Base-by-base conservation (phyloP, 2,888 invertebrate genomes). In the Ophion obscuratus region DNA sequence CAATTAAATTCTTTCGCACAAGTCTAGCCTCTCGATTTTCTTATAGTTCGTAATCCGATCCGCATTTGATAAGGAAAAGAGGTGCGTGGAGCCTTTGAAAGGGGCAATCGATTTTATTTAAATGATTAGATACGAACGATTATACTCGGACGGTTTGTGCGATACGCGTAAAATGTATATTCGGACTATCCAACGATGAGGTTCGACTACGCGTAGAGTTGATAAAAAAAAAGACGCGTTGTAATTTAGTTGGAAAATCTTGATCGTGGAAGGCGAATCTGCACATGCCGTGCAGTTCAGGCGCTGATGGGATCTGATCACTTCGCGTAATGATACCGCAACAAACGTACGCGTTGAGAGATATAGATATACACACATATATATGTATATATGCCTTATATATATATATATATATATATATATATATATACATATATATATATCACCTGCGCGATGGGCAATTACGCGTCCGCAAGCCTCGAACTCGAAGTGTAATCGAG, bases 211-310 rank as follows among this genome's bases (percentile, higher is more conserved):
- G 31, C 1, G 47, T 14, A 47, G 20, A 61, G 1, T 36, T 36
- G 24, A 36, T 61, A 24, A 61, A 74, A 61, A 61, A 17, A 74
- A 61, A 31, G 61, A 36, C 20, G 66, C 47, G 44, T 76, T 64
- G 80, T 80, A 84, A 84, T 84, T 84, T 80, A 61, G 57, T 64
- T 10, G 71, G 84, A 47, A 80, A 76, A 76, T 2, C 73, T 67
- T 61, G 78, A 78, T 80, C 84, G 47, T 59, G 80, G 31, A 47
- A 71, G 66, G 66, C 20, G 47, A 14, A 57, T 40, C 66, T 47
- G 3, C 47, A 9, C 47, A 47, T 47, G 47, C 47, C 3, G 11
- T 10, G 10, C 14, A 11, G 79, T 70, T 79, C 83, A 70, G 75
- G 83, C 64, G 27, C 59, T 36, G 57, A 61, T 36, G 75, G 14